Conservation (phyloP, 1,140 invertebrate genomes). For the Ganaspis sp. region DNA sequence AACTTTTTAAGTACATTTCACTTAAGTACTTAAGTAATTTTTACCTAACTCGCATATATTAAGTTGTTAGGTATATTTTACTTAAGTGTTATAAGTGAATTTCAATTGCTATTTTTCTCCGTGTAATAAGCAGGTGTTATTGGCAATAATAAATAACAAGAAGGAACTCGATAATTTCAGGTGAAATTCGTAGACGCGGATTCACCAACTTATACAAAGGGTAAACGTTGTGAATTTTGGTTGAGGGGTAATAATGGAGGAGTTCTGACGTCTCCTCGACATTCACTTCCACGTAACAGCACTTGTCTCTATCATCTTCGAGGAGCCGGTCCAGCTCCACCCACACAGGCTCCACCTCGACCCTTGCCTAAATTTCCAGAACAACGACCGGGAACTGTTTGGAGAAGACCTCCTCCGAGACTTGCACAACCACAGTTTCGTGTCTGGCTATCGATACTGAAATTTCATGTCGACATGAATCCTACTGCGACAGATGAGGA, state of each 20-base stretch:
- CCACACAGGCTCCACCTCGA: constrained; percentile 77
- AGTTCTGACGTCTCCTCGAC: constrained; percentile 85
- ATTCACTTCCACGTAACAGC: constrained; percentile 89
- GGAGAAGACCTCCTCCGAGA: constrained; percentile 78
- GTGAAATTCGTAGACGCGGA: constrained; percentile 89
- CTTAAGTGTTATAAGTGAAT: no score
- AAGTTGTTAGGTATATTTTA: no score
- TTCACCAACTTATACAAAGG: constrained; percentile 86
- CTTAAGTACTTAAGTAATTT: no score
- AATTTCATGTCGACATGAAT: constrained; percentile 85
- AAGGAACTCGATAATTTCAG: constrained; percentile 67
- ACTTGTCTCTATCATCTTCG: constrained; percentile 91
- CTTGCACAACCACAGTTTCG: constrained; percentile 82
- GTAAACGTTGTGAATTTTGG: constrained; percentile 92
- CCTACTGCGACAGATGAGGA: constrained; percentile 80
- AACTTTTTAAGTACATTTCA: no score
- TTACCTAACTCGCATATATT: no score
- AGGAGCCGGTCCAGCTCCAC: constrained; percentile 77
- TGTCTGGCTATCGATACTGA: constrained; percentile 91
- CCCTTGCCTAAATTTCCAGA: constrained; percentile 80
- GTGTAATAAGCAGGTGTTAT: no score
- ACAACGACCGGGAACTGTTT: constrained; percentile 77
- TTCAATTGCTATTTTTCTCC: no score
- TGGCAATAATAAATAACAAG: not conserved
- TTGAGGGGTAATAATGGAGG: constrained; percentile 86